phyloP scores from a whole-genome alignment of 2,797 vertebrate species.

The Cichlasoma orientale region DNA sequence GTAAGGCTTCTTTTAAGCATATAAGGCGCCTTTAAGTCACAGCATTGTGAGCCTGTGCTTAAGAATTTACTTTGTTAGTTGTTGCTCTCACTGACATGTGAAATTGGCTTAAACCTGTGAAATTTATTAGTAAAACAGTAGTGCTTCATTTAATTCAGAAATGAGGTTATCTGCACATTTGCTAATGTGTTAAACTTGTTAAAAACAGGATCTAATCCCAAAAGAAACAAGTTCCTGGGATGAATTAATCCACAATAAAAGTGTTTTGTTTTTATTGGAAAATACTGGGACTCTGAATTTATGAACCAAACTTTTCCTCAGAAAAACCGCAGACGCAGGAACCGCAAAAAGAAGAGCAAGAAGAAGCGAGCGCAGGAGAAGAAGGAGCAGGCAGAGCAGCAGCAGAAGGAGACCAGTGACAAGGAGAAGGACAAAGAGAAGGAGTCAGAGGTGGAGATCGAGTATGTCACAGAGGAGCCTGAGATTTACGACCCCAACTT shows the following conservation, averaged over 20 bases:
- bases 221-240: not conserved
- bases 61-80: not conserved
- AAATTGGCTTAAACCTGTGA: not conserved
- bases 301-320: conserved; percentile 32
- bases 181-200: too few relatives aligned
- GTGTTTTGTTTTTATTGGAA: not conserved
- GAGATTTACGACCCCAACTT: conserved; percentile 93
- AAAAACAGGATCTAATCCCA: not conserved
- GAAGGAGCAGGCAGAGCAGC: conserved; percentile 78
- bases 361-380: conserved; percentile 78
- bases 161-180: too few relatives aligned
- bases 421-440: conserved; percentile 75
- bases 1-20: conserved; percentile 60
- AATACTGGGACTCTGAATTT: not conserved
- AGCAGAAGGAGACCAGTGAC: conserved; percentile 39
- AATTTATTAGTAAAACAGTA: too few relatives aligned
- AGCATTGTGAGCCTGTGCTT: not conserved
- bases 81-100: fast-evolving
- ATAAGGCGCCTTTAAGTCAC: not conserved
- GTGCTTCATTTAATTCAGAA: too few relatives aligned
- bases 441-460: conserved; percentile 87
- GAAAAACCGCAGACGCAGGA: conserved; percentile 90
- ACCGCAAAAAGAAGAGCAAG: conserved; percentile 91
- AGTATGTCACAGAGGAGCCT: conserved; percentile 90
- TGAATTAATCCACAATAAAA: not conserved